phyloP scores from a whole-genome alignment of 1,140 invertebrate species.

The Drosophila busckii region DNA sequence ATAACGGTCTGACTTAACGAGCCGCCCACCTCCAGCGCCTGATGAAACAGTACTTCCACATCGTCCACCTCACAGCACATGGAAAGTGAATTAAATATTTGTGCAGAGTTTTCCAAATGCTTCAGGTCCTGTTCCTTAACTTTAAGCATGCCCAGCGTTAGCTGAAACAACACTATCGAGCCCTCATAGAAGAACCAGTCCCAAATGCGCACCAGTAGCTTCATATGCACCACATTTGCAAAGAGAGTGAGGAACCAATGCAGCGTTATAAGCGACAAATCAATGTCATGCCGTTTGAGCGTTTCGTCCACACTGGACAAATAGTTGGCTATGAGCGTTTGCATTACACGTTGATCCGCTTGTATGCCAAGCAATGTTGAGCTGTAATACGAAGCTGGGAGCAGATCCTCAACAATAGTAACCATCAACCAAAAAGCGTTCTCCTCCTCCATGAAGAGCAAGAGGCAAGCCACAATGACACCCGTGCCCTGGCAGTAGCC shows the following conservation, averaged over 20 bases:
- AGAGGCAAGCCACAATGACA: conserved; percentile 96
- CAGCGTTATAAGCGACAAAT: conserved; percentile 96
- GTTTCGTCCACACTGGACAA: conserved; percentile 93
- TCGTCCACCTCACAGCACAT: conserved; percentile 95
- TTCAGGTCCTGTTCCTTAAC: conserved; percentile 92
- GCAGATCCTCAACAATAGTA: conserved; percentile 97
- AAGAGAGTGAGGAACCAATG: conserved; percentile 99
- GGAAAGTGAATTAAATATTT: conserved; percentile 98
- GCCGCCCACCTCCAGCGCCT: conserved; percentile 81
- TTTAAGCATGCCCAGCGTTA: conserved; percentile 96
- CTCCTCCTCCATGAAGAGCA: conserved; percentile 98
- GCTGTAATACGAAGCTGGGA: conserved; percentile 98
- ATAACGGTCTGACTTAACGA: conserved; percentile 91
- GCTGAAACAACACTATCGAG: conserved; percentile 96
- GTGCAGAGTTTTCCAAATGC: conserved; percentile 93
- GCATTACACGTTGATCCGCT: conserved; percentile 96
- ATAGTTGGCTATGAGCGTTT: conserved; percentile 93
- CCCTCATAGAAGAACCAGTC: conserved; percentile 98
- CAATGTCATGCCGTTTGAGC: conserved; percentile 95
- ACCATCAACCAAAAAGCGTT: conserved; percentile 99
- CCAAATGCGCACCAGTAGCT: conserved; percentile 95
- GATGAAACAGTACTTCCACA: conserved; percentile 85
- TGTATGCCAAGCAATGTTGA: conserved; percentile 92
- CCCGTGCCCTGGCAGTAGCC: conserved; percentile 99
- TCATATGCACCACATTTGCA: conserved; percentile 98